Percentiles rank a stretch among this genome's conserved stretches.
Evolutionary conservation across 2,113 vertebrate species (phyloP).

Genomic region (Mandrillus leucophaeus): DNA sequence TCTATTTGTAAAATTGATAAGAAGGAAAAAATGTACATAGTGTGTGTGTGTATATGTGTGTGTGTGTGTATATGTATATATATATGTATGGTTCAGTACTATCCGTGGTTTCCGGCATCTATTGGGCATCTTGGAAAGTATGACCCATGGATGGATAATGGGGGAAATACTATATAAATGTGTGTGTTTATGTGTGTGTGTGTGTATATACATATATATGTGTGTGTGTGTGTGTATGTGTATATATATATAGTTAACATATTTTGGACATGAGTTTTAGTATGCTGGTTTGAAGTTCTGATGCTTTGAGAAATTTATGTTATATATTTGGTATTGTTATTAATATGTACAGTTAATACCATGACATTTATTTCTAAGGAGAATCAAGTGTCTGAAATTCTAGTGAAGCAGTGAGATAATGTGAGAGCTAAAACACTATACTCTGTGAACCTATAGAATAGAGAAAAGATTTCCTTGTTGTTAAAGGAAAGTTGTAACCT

Average conservation of each 20-base stretch:
- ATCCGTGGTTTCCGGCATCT: background rate
- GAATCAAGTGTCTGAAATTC: conserved; percentile 1
- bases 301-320: background rate
- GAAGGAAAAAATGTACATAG: background rate
- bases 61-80: too few species aligned
- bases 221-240: background rate
- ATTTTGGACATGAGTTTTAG: background rate
- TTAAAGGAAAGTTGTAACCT: background rate
- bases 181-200: background rate
- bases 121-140: background rate
- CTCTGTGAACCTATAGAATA: background rate
- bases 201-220: rapidly evolving
- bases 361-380: conserved; percentile 5
- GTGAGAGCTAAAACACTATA: background rate
- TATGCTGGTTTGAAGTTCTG: background rate
- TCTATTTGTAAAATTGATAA: background rate
- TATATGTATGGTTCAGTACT: background rate
- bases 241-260: background rate
- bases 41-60: too few species aligned
- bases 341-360: background rate
- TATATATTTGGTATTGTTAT: background rate
- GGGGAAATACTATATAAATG: too few species aligned
- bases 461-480: background rate
- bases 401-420: background rate
- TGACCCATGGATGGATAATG: background rate